phyloP scores from a whole-genome alignment of 2,888 invertebrate genomes.

The Hetaerina titia region DNA sequence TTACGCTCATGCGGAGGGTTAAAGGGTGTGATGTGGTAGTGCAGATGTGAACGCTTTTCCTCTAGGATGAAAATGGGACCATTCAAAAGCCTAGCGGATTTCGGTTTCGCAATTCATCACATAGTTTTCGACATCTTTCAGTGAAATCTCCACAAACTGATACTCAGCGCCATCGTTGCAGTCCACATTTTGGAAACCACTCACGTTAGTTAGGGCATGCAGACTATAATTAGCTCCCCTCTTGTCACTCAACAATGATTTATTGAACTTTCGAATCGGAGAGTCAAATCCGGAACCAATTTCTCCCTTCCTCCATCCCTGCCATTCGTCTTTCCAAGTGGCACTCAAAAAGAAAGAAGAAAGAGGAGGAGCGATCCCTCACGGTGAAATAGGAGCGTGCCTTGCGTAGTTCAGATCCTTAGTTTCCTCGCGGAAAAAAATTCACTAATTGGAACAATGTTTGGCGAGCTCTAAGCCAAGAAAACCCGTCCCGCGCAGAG shows the following conservation, averaged over 20 bases:
- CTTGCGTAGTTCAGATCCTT: background rate
- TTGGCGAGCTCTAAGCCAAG: slow-evolving; percentile 24
- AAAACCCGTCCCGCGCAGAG: background rate
- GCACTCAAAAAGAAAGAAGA: background rate
- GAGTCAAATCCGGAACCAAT: slow-evolving; percentile 35
- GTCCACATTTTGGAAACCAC: background rate
- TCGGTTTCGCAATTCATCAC: too few relatives aligned
- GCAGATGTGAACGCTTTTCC: too few relatives aligned
- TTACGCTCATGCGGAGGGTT: too few relatives aligned
- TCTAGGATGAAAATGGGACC: too few relatives aligned
- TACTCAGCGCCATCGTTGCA: background rate
- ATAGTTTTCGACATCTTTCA: background rate
- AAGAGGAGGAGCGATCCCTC: background rate
- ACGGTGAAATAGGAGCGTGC: slow-evolving; percentile 32
- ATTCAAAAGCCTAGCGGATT: too few relatives aligned
- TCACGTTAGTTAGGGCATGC: background rate
- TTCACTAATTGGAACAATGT: slow-evolving; percentile 18
- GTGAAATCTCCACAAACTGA: background rate
- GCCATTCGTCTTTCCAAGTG: slow-evolving; percentile 35
- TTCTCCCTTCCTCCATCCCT: background rate
- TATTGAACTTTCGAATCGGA: slow-evolving; percentile 3
- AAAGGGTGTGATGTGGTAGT: too few relatives aligned
- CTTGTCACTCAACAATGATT: slow-evolving; percentile 29
- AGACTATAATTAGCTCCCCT: background rate
- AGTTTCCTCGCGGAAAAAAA: background rate